A percentile compares a stretch with the other conserved stretches of the same genome.
These are phyloP conservation scores for Drosophila erecta DNA, from an alignment of 1,140 invertebrate genomes.

Conservation along the genomic window DNA sequence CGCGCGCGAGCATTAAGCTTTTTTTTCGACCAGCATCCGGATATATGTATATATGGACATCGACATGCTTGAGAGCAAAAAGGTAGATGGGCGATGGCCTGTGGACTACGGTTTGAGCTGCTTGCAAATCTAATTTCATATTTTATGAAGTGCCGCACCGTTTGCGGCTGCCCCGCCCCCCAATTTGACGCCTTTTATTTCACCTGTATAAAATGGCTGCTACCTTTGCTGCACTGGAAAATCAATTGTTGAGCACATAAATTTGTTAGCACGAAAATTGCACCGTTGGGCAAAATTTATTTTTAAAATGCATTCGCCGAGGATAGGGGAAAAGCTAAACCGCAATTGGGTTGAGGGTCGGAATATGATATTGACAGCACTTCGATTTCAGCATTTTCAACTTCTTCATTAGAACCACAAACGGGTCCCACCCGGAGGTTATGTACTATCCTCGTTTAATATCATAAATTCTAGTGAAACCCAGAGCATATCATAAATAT, in stretches of 20 bases:
- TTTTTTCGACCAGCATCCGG: slow-evolving; percentile 39
- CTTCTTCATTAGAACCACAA: slow-evolving; percentile 30
- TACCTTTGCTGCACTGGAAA: slow-evolving; percentile 67
- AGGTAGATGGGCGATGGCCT: slow-evolving; percentile 21
- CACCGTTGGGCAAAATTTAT: slow-evolving; percentile 79
- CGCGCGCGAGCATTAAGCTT: slow-evolving; percentile 45
- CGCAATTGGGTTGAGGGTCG: slow-evolving; percentile 43
- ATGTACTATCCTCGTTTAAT: too few species aligned
- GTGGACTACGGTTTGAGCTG: slow-evolving; percentile 29
- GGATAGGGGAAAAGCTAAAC: slow-evolving; percentile 7
- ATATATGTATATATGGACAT: slow-evolving; percentile 38
- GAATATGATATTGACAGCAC: slow-evolving; percentile 46
- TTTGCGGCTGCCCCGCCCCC: slow-evolving; percentile 22
- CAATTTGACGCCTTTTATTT: slow-evolving; percentile 57
- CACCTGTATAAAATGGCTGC: slow-evolving; percentile 53
- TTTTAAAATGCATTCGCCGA: slow-evolving; percentile 65
- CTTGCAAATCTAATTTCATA: slow-evolving; percentile 81
- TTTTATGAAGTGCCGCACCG: slow-evolving; percentile 74
- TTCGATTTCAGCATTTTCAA: slow-evolving; percentile 33
- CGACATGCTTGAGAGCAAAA: slow-evolving; percentile 36
- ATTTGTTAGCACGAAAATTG: slow-evolving; percentile 77
- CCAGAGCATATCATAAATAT: background rate
- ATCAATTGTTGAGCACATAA: slow-evolving; percentile 81
- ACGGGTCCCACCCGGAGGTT: background rate
- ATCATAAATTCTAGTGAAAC: too few species aligned